These are phyloP conservation scores for Raja brachyura DNA, from an alignment of 2,113 vertebrate species.

Conservation along the genomic window DNA sequence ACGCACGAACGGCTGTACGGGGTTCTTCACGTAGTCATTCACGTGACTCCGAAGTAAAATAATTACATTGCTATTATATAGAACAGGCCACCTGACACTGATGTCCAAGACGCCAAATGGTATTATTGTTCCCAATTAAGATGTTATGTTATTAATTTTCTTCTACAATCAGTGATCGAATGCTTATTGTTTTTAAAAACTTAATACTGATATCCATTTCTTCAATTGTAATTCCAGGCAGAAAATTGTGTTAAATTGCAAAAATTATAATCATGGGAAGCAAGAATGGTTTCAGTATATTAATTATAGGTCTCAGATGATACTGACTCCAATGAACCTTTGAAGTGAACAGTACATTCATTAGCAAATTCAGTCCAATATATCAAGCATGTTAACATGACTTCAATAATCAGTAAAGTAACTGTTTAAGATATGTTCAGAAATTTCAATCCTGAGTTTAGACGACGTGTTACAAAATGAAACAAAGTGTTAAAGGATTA, in stretches of 20 bases:
- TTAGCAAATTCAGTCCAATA: neutral
- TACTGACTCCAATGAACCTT: neutral
- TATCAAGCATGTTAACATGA: neutral
- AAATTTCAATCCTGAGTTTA: slow-evolving; percentile 13
- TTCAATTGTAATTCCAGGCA: neutral
- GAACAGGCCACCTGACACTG: neutral
- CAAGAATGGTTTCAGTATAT: neutral
- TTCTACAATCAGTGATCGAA: neutral
- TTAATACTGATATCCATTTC: neutral
- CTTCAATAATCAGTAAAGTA: neutral
- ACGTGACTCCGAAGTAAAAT: too few species aligned
- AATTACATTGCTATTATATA: neutral
- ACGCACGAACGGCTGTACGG: too few species aligned
- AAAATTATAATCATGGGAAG: neutral
- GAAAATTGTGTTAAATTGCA: neutral
- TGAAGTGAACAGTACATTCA: neutral
- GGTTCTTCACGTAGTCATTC: too few species aligned
- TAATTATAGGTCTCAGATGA: neutral
- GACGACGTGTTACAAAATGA: neutral
- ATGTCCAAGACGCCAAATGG: neutral
- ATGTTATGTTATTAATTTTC: neutral
- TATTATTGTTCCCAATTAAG: neutral
- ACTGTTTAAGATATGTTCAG: neutral
- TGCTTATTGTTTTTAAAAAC: neutral
- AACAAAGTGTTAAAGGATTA: neutral